Conservation (phyloP, 2,888 invertebrate species). For the Trichacis sp. region DNA sequence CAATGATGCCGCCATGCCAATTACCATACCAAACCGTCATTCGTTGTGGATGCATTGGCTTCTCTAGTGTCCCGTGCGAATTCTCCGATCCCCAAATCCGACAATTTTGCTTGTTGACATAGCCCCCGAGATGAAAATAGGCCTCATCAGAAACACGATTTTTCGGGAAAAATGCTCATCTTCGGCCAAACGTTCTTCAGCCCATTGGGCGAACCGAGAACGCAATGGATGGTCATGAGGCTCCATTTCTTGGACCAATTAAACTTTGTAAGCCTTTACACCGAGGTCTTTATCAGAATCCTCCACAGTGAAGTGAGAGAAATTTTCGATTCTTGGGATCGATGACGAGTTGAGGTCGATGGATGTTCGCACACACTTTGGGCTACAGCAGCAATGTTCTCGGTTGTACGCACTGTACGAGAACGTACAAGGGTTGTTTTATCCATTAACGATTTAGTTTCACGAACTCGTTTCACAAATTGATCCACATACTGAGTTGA, state of each 20-base stretch:
- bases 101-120: conserved; percentile 60
- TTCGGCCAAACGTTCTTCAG: conserved; percentile 5
- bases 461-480: conserved; percentile 1
- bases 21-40: conserved; percentile 60
- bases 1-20: no score
- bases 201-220: not conserved
- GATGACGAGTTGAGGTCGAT: not conserved
- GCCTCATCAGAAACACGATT: conserved; percentile 47
- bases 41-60: no score
- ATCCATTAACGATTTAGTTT: not conserved
- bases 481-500: not conserved
- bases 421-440: not conserved
- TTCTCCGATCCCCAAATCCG: conserved; percentile 52
- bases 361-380: not conserved
- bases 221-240: not conserved
- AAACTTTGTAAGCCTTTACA: conserved; percentile 33
- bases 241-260: conserved; percentile 25
- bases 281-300: conserved; percentile 6
- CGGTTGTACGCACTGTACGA: not conserved
- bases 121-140: conserved; percentile 55
- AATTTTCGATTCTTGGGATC: conserved; percentile 5
- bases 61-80: conserved; percentile 48
- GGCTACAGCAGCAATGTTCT: not conserved
- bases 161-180: conserved; percentile 8
- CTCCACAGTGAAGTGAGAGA: not conserved